Percentiles rank a stretch among this genome's conserved stretches.
phyloP scores from a whole-genome alignment of 2,113 vertebrate species.

The Anarrhichthys ocellatus region DNA sequence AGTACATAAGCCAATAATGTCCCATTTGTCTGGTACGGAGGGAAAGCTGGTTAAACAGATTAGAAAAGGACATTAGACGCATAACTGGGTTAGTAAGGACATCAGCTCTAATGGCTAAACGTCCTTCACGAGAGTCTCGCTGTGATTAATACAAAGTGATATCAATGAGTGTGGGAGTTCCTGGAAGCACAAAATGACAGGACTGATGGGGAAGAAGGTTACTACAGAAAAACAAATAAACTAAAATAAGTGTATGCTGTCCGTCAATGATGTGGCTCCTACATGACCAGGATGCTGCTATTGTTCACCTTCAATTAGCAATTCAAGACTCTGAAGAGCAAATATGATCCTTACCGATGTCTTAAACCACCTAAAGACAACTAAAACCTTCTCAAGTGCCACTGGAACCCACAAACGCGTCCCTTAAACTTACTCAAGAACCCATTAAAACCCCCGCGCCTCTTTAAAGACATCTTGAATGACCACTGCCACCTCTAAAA shows the following conservation, averaged over 20 bases:
- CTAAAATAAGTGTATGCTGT: background rate
- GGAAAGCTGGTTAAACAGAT: constrained; percentile 95
- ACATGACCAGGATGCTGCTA: background rate
- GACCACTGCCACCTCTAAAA: background rate
- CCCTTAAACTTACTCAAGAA: background rate
- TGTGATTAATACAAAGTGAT: constrained; percentile 66
- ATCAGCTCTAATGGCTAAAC: constrained; percentile 95
- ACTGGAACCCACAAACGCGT: background rate
- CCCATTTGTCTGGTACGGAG: constrained; percentile 96
- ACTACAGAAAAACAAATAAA: background rate
- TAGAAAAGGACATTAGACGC: constrained; percentile 76
- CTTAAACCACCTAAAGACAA: background rate
- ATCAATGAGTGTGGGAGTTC: constrained; percentile 37
- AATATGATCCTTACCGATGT: background rate
- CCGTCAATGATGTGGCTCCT: background rate
- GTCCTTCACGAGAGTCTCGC: constrained; percentile 95
- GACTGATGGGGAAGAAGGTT: constrained; percentile 31
- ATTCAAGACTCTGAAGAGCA: background rate
- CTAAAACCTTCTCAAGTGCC: background rate
- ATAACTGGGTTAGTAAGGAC: constrained; percentile 90
- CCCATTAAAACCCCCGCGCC: background rate
- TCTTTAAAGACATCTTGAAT: background rate
- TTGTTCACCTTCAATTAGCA: background rate
- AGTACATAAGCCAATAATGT: constrained; percentile 96
- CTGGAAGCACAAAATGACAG: constrained; percentile 44